Percentiles rank a stretch among this genome's conserved stretches.
Evolutionary conservation across 2,113 vertebrate species (phyloP).

Genomic region (Mus spicilegus): DNA sequence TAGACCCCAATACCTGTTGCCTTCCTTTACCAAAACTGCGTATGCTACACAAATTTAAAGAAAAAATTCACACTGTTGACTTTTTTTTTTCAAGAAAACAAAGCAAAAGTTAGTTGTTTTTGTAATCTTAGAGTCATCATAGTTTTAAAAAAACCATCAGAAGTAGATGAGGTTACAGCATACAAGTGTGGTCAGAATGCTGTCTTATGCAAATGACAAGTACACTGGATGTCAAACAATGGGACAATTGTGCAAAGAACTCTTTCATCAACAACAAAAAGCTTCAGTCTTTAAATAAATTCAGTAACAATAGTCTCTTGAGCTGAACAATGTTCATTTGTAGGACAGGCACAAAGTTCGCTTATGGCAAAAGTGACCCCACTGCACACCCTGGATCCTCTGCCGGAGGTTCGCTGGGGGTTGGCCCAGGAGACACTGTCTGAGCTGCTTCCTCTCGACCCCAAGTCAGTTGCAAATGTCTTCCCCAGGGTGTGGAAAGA

Average conservation of each 20-base stretch:
- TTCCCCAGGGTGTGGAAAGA: slow-evolving; percentile 66
- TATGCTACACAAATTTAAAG: slow-evolving; percentile 48
- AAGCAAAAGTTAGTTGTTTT: slow-evolving; percentile 73
- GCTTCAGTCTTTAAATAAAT: slow-evolving; percentile 85
- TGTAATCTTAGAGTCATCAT: slow-evolving; percentile 56
- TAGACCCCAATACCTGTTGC: slow-evolving; percentile 57
- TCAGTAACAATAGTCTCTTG: slow-evolving; percentile 76
- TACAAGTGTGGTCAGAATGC: slow-evolving; percentile 82
- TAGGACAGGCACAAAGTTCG: slow-evolving; percentile 86
- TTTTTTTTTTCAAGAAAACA: slow-evolving; percentile 67
- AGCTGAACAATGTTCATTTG: slow-evolving; percentile 76
- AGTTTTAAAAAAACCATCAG: slow-evolving; percentile 71
- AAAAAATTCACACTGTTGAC: slow-evolving; percentile 55
- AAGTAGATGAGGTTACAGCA: slow-evolving; percentile 83
- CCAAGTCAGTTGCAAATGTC: slow-evolving; percentile 74
- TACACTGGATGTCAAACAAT: slow-evolving; percentile 81
- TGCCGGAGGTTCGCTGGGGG: not conserved
- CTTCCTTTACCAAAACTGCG: slow-evolving; percentile 65
- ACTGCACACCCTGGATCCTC: slow-evolving; percentile 49
- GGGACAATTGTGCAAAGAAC: slow-evolving; percentile 87
- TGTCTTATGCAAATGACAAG: slow-evolving; percentile 85
- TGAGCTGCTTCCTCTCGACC: slow-evolving; percentile 67
- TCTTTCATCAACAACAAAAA: slow-evolving; percentile 68
- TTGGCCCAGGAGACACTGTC: slow-evolving; percentile 69
- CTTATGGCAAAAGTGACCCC: slow-evolving; percentile 68